Conservation (phyloP, 2,888 invertebrate species). For the Yponomeuta sedellus region DNA sequence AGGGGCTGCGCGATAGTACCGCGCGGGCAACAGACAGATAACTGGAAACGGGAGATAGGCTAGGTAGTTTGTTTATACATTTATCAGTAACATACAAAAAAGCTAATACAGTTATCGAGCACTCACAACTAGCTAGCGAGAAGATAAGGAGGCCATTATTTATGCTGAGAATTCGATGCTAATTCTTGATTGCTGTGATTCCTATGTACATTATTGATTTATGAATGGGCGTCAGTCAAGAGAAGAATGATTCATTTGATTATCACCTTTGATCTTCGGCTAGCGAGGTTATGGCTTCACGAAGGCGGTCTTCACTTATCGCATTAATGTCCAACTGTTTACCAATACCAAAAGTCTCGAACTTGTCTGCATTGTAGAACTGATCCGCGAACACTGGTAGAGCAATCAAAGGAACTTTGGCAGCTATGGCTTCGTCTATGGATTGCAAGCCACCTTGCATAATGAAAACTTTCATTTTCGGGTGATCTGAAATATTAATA, state of each 20-base stretch:
- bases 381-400: constrained; percentile 18
- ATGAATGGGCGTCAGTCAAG: no score
- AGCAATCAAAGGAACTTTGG: constrained; percentile 10
- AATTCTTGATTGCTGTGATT: no score
- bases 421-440: constrained; percentile 17
- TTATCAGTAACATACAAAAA: no score
- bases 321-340: constrained; percentile 10
- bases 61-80: no score
- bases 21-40: no score
- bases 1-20: no score
- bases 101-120: no score
- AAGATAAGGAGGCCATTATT: no score
- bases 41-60: no score
- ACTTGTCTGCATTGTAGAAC: constrained; percentile 15
- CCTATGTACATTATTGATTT: no score
- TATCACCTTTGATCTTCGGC: constrained; percentile 14
- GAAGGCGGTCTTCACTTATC: constrained; percentile 10
- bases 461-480: constrained; percentile 17
- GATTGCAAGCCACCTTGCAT: constrained; percentile 17
- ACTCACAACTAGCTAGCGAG: no score
- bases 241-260: not conserved
- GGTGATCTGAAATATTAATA: constrained; percentile 11
- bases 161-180: no score
- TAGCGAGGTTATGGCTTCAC: constrained; percentile 11
- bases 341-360: constrained; percentile 16